Conservation (phyloP, 2,888 invertebrate genomes). For the Eupithecia abbreviata region DNA sequence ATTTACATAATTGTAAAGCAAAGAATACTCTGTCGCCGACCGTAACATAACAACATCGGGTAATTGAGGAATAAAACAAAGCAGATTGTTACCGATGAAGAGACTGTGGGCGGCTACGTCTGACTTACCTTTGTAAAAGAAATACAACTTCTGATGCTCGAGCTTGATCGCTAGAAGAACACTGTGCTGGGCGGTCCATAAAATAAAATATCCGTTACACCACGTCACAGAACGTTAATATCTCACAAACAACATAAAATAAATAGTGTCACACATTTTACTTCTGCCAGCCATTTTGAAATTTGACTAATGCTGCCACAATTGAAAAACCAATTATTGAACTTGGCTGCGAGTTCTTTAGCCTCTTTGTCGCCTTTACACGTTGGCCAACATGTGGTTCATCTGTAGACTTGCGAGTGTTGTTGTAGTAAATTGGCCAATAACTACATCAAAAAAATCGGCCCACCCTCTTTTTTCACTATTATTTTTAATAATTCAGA, state of each 20-base stretch:
- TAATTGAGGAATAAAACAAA: constrained; percentile 62
- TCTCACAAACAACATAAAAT: constrained; percentile 60
- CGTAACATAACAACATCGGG: constrained; percentile 44
- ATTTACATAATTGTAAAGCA: constrained; percentile 11
- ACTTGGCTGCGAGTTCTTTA: constrained; percentile 4
- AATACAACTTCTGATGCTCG: constrained; percentile 20
- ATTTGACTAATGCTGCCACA: constrained; percentile 56
- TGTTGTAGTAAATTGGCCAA: too few relatives aligned
- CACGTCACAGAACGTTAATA: constrained; percentile 73
- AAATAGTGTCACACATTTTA: constrained; percentile 51
- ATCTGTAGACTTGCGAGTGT: too few relatives aligned
- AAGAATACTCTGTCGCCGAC: constrained; percentile 33
- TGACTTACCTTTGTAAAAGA: constrained; percentile 64
- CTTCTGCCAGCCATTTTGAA: constrained; percentile 79
- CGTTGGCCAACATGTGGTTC: too few relatives aligned
- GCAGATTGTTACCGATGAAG: constrained; percentile 63
- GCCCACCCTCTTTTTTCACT: too few relatives aligned
- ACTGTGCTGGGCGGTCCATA: constrained; percentile 46
- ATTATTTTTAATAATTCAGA: too few relatives aligned
- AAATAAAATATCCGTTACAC: constrained; percentile 67
- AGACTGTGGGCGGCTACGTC: constrained; percentile 70
- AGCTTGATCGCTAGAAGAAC: constrained; percentile 11
- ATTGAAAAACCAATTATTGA: constrained; percentile 3
- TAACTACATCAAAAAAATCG: too few relatives aligned
- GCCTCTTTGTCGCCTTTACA: constrained; percentile 1